Evolutionary conservation across 30 jellyfish, hydroid and myxozoan genomes (phyloP).

Genomic region (Aurelia aurita complex sp. Pacific): DNA sequence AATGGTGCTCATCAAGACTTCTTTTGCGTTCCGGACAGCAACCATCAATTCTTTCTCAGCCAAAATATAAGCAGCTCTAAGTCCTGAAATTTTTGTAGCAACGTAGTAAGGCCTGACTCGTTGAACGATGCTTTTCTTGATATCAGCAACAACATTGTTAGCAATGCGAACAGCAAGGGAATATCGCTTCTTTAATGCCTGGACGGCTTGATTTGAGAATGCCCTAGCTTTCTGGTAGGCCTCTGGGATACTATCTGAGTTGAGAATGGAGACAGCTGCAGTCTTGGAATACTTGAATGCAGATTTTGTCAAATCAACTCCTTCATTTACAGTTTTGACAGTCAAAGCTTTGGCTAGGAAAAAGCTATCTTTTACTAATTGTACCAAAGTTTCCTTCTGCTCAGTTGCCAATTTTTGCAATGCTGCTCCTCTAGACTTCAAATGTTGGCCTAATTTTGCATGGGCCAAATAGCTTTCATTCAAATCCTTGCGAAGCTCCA

Average conservation of each 20-base stretch:
- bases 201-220: too few relatives aligned
- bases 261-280: conserved; percentile 26
- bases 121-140: background rate
- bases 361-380: background rate
- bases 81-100: conserved; percentile 2
- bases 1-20: background rate
- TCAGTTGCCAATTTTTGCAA: background rate
- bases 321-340: background rate
- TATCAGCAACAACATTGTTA: background rate
- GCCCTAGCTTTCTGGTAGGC: conserved; percentile 39
- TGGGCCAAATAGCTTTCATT: conserved; percentile 59
- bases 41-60: conserved; percentile 18
- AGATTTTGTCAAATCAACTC: background rate
- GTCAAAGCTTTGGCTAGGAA: background rate
- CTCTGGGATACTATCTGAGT: conserved; percentile 51
- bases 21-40: background rate
- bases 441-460: conserved; percentile 33
- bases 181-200: background rate
- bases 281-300: conserved; percentile 5
- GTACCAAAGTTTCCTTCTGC: conserved; percentile 4
- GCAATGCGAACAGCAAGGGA: background rate
- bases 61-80: conserved; percentile 23
- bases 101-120: conserved; percentile 21
- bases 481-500: conserved; percentile 66
- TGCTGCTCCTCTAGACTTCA: conserved; percentile 35